A percentile compares a stretch with the other conserved stretches of the same genome.
Conservation (phyloP, 2,113 vertebrate species). For the Saiga tatarica region DNA sequence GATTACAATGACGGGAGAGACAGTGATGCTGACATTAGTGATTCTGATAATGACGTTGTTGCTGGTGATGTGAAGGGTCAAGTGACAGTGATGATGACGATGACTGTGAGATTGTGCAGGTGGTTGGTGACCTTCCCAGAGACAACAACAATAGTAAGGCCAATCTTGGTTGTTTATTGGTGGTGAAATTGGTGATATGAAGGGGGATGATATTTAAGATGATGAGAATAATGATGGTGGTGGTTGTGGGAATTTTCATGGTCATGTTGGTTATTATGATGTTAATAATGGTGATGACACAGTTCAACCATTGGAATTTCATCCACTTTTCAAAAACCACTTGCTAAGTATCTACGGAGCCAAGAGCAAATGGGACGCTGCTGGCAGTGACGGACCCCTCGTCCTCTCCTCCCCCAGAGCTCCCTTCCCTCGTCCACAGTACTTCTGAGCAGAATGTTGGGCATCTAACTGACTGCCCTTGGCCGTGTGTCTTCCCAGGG, state of each 20-base stretch:
- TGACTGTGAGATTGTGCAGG: neutral
- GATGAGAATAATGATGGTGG: neutral
- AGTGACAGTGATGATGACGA: neutral
- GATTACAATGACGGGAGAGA: neutral
- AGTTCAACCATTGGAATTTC: neutral
- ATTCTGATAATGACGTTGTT: neutral
- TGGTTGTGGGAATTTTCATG: neutral
- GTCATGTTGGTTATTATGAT: neutral
- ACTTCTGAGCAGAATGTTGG: neutral
- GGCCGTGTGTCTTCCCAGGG: slow-evolving; percentile 65
- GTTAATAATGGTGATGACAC: neutral
- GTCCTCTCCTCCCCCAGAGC: neutral
- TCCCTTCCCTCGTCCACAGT: neutral
- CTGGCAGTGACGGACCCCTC: neutral
- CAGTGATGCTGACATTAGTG: neutral
- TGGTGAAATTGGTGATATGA: neutral
- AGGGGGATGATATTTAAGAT: neutral
- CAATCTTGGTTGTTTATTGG: neutral
- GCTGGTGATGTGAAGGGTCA: neutral
- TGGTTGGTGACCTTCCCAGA: neutral
- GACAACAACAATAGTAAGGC: neutral
- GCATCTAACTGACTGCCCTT: neutral
- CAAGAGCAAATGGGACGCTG: neutral
- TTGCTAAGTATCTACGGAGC: neutral
- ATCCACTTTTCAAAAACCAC: neutral